phyloP scores from a whole-genome alignment of 2,797 vertebrate species.

The Tragopan temminckii region DNA sequence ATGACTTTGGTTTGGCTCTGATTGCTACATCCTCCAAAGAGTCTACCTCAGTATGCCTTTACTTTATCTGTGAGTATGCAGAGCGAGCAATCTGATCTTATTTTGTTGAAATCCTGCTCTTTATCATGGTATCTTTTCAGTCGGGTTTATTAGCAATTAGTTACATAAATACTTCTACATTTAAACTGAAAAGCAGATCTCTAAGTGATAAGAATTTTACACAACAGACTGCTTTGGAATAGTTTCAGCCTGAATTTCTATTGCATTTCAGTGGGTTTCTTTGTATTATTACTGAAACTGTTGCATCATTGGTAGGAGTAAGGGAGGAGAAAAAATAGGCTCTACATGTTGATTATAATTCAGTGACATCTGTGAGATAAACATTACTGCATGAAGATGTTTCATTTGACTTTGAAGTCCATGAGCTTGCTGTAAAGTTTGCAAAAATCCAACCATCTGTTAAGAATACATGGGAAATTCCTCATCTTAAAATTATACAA shows the following conservation, averaged over 20 bases:
- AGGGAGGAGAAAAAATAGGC: background rate
- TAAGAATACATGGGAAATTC: constrained; percentile 5
- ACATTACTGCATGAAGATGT: background rate
- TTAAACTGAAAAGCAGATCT: background rate
- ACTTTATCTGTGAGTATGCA: background rate
- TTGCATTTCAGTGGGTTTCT: background rate
- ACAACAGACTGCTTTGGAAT: background rate
- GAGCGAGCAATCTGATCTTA: background rate
- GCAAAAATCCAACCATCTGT: constrained; percentile 16
- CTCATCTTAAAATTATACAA: background rate
- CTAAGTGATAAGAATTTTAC: background rate
- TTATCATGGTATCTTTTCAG: background rate
- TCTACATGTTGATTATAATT: background rate
- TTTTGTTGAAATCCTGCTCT: background rate
- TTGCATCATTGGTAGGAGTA: background rate
- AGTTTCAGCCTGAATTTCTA: background rate
- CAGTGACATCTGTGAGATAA: constrained; percentile 13
- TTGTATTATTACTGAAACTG: background rate
- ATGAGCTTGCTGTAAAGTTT: constrained; percentile 14
- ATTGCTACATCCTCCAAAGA: background rate
- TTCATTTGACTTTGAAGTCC: background rate
- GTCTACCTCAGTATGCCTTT: background rate
- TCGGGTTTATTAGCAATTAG: background rate
- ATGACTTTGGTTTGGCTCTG: background rate
- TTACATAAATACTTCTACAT: background rate